phyloP scores from a whole-genome alignment of 2,113 vertebrate species.

The Pygoscelis antarcticus region DNA sequence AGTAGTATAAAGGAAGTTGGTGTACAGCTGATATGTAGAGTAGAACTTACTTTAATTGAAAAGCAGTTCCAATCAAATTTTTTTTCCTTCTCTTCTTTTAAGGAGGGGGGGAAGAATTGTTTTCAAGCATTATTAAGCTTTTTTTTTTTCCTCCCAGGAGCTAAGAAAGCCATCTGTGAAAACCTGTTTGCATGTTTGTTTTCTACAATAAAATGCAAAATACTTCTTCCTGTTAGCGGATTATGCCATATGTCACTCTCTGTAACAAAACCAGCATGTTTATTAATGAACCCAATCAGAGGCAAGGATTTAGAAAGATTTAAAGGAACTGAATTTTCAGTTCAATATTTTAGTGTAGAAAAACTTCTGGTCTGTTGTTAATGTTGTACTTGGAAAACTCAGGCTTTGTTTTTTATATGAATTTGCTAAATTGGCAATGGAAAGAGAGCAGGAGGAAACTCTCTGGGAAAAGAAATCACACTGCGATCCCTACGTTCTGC shows the following conservation, averaged over 20 bases:
- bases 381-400: slow-evolving; percentile 69
- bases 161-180: slow-evolving; percentile 93
- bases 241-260: slow-evolving; percentile 96
- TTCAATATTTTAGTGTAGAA: slow-evolving; percentile 70
- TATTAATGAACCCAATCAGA: slow-evolving; percentile 98
- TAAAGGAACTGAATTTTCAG: slow-evolving; percentile 70
- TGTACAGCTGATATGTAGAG: slow-evolving; percentile 21
- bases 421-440: slow-evolving; percentile 72
- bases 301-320: slow-evolving; percentile 82
- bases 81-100: slow-evolving; percentile 41
- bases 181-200: slow-evolving; percentile 99
- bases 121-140: slow-evolving; percentile 80
- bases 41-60: slow-evolving; percentile 70
- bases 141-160: slow-evolving; percentile 81
- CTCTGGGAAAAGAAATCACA: slow-evolving; percentile 57
- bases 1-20: not conserved
- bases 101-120: slow-evolving; percentile 53
- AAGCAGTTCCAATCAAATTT: slow-evolving; percentile 37
- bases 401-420: slow-evolving; percentile 68
- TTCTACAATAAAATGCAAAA: slow-evolving; percentile 98
- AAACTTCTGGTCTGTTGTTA: slow-evolving; percentile 68
- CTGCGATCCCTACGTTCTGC: slow-evolving; percentile 44
- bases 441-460: slow-evolving; percentile 56
- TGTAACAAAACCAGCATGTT: slow-evolving; percentile 93
- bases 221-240: slow-evolving; percentile 93